A percentile compares a stretch with the other conserved stretches of the same genome.
Conservation (phyloP, 1,140 invertebrate species). For the Musca vetustissima region DNA sequence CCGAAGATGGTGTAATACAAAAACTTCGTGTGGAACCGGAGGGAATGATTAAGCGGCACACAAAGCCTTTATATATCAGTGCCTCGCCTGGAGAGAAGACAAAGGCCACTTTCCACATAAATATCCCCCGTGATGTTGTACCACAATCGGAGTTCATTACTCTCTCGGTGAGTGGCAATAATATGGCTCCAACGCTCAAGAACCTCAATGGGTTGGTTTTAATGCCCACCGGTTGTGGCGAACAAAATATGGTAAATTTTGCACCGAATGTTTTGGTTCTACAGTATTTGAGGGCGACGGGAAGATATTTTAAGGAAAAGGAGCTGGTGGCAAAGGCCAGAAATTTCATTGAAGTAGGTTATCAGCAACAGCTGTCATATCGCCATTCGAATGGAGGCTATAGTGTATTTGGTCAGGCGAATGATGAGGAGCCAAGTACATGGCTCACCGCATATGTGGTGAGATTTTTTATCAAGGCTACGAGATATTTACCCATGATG, state of each 20-base stretch:
- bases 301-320: slow-evolving; percentile 57
- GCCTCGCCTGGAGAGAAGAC: slow-evolving; percentile 61
- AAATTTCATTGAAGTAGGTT: slow-evolving; percentile 82
- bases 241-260: slow-evolving; percentile 94
- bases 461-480: slow-evolving; percentile 74
- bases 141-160: slow-evolving; percentile 70
- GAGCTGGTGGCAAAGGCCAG: slow-evolving; percentile 61
- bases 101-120: slow-evolving; percentile 63
- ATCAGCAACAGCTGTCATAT: slow-evolving; percentile 91
- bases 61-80: slow-evolving; percentile 75
- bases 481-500: slow-evolving; percentile 35
- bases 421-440: background rate
- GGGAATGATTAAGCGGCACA: slow-evolving; percentile 76
- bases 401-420: slow-evolving; percentile 77
- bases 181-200: slow-evolving; percentile 73
- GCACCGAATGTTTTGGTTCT: slow-evolving; percentile 87
- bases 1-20: slow-evolving; percentile 72
- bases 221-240: slow-evolving; percentile 89
- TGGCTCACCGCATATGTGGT: slow-evolving; percentile 86
- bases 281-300: slow-evolving; percentile 64
- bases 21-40: slow-evolving; percentile 76
- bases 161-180: slow-evolving; percentile 74
- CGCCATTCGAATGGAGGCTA: slow-evolving; percentile 90
- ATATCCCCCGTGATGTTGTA: slow-evolving; percentile 71
- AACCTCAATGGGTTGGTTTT: slow-evolving; percentile 76